Base-by-base conservation (phyloP, 1,140 invertebrate species). In the Pomacea maculata region DNA sequence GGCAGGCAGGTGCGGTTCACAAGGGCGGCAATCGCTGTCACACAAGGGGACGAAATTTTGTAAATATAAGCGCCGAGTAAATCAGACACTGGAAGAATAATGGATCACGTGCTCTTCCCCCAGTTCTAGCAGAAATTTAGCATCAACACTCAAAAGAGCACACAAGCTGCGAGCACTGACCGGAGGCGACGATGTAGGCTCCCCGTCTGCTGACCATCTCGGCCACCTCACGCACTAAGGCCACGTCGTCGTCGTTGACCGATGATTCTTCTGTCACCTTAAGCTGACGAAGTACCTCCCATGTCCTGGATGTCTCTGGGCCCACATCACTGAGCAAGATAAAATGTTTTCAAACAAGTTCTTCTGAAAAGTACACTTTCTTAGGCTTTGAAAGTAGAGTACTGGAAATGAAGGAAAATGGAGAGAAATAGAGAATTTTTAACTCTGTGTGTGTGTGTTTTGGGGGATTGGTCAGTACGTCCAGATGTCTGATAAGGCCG, bases 181-280 rank as follows among this genome's bases (percentile, higher is more conserved):
- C 97, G 75, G 97, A 96, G 17, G 96, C 97, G 15, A 96, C 95
- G 45, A 99, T 92, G 91, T 97, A 95, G 9, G 98, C 98, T 5
- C 98, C 98, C 84, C 98, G 93, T 82, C 94, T 93, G 70, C 97
- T 97, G 19, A 99, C 95, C 75, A 96, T 93, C 84, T 97, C 95
- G 91, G 97, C 99, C 64, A 98, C 95, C 91, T 97, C 96, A 81
- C 95, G 93, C 5, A 99, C 94, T 83, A 96, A 95, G 76, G 95
- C 94, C 88, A 96, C 96, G 91, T 99, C 97, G 82, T 96, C 94
- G 80, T 97, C 95, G 1, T 94, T 94, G 0, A 95, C 95, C 11
- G 79, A 21, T 17, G 74, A 94, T 8, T 25, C 55, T 6, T 76
- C 19, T 6, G 34, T 74, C 0, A 55, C 45, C 52, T 74, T 8